phyloP scores from a whole-genome alignment of 2,797 vertebrate species.

The Avahi laniger region DNA sequence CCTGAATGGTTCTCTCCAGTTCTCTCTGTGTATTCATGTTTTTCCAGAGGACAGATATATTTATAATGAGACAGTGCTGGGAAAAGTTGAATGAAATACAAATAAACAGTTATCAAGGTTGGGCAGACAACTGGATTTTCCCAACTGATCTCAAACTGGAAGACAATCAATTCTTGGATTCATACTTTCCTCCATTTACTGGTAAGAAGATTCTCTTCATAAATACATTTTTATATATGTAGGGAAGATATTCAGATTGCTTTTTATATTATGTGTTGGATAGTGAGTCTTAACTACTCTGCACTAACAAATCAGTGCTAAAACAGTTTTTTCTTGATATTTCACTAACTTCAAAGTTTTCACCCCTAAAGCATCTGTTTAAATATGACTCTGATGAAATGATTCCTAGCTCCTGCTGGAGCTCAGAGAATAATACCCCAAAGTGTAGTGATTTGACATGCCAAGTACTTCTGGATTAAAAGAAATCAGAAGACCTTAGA shows the following conservation, averaged over 20 bases:
- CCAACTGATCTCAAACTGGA: background rate
- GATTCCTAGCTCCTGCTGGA: background rate
- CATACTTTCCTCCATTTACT: background rate
- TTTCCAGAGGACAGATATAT: background rate
- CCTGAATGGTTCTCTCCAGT: background rate
- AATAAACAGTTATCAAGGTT: background rate
- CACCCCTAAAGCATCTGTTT: background rate
- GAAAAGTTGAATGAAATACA: background rate
- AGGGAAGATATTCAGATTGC: background rate
- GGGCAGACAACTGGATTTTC: background rate
- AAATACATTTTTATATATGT: background rate
- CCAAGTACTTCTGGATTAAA: background rate
- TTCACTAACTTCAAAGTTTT: background rate
- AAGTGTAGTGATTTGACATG: background rate
- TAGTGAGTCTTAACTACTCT: background rate
- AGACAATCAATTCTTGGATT: background rate
- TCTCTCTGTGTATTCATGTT: background rate
- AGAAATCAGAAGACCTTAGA: background rate
- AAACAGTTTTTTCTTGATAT: background rate
- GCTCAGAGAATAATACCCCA: background rate
- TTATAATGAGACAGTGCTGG: background rate
- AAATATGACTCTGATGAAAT: slow-evolving; percentile 11
- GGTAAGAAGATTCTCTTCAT: background rate
- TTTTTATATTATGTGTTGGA: background rate
- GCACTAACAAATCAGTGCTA: background rate